Evolutionary conservation across 2,888 invertebrate species (phyloP), one percentile per base, ranked within the genome.

Genomic region (Carterocephalus palaemon): DNA sequence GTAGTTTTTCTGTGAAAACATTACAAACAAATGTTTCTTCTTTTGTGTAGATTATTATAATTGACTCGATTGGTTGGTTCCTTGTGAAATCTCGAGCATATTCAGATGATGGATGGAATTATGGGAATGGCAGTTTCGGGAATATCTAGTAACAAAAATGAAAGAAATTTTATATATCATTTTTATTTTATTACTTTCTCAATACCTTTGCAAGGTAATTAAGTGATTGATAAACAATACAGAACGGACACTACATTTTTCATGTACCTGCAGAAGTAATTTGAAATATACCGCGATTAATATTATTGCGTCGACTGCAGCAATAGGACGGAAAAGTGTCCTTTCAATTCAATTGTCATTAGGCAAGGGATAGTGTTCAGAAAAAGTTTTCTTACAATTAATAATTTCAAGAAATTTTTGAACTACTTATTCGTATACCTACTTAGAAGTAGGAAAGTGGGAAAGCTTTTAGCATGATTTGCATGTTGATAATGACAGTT

Each of bases 171-270:
- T 49, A 55, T 56, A 56, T 57, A 54, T 59, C 45, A 54, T 77
- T 42, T 79, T 81, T 81, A 76, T 42, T 79, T 81, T 81, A 76
- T 81, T 80, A 71, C 74, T 75, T 77, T 72, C 63, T 71, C 67
- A 74, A 79, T 76, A 85, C 83, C 84, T 83, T 83, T 81, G 78
- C 63, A 83, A 83, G 81, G 82, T 77, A 74, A 60, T 61, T 65
- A 68, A 68, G 60, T 62, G 67, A 64, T 71, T 62, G 67, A 64
- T 71, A 70, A 77, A 76, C 75, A 70, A 73, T 75, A 76, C 69
- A 70, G 73, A 75, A 75, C 65, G 72, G 73, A 72, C 67, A 74
- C 77, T 77, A 79, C 70, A 69, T 72, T 64, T 58, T 64, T 64
- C 63, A 59, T 59, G 64, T 65, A 60, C 59, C 61, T 60, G 66